Percentiles rank a stretch among this genome's conserved stretches.
phyloP scores from a whole-genome alignment of 2,888 invertebrate species.

The Belgica antarctica region DNA sequence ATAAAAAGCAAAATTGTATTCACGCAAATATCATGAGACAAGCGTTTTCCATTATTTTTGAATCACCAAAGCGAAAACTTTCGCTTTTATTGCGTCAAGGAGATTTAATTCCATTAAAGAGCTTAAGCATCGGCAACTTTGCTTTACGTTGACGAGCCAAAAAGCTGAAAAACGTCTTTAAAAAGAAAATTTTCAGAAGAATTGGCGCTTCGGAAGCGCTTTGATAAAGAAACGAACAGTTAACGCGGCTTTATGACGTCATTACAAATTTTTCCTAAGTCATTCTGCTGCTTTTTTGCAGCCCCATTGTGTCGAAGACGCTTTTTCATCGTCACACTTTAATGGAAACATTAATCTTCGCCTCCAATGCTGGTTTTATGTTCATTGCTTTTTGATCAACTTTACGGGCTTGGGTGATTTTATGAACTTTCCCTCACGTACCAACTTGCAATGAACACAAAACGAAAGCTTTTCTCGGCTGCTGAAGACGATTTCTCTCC shows the following conservation, averaged over 20 bases:
- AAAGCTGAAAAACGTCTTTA: neutral
- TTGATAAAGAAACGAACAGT: neutral
- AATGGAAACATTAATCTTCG: constrained; percentile 7
- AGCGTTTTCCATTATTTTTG: no score
- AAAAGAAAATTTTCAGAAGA: neutral
- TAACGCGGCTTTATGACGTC: neutral
- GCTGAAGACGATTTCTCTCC: neutral
- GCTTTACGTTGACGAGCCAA: neutral
- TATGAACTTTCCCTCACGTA: neutral
- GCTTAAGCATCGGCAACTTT: neutral
- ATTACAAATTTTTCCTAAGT: neutral
- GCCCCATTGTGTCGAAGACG: no score
- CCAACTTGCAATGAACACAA: neutral
- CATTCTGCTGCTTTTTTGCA: neutral
- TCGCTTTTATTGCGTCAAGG: neutral
- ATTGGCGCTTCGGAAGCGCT: neutral
- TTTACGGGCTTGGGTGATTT: no score
- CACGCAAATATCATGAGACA: no score
- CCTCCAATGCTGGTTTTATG: neutral
- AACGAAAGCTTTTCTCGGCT: neutral
- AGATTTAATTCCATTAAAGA: neutral
- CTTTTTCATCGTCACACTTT: neutral
- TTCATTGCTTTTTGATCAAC: constrained; percentile 2
- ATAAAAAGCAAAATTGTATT: neutral
- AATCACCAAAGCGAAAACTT: neutral